Conservation (phyloP, 30 jellyfish, hydroid and myxozoan species). For the Aurelia aurita region DNA sequence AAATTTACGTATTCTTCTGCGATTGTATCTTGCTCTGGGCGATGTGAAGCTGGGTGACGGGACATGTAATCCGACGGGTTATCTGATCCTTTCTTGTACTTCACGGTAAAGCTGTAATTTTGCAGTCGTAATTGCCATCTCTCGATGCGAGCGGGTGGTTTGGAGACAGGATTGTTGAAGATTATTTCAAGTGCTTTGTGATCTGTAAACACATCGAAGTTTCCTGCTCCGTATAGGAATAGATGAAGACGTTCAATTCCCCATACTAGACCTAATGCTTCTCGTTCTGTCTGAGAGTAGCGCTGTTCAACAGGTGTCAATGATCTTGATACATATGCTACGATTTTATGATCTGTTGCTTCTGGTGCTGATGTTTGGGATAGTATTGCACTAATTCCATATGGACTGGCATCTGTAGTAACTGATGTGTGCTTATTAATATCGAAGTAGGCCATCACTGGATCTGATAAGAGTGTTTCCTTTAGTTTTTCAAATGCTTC, state of each 20-base stretch:
- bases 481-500: constrained; percentile 40
- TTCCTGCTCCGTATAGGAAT: neutral
- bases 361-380: constrained; percentile 56
- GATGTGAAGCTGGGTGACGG: constrained; percentile 14
- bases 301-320: constrained; percentile 41
- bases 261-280: constrained; percentile 14
- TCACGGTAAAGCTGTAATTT: constrained; percentile 42
- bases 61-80: constrained; percentile 47
- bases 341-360: constrained; percentile 37
- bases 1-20: constrained; percentile 51
- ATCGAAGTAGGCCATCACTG: constrained; percentile 55
- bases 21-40: constrained; percentile 12
- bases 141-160: constrained; percentile 62
- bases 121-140: constrained; percentile 13
- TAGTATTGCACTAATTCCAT: constrained; percentile 39
- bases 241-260: constrained; percentile 3
- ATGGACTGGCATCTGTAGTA: constrained; percentile 34
- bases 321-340: constrained; percentile 47
- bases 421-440: constrained; percentile 20
- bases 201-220: neutral
- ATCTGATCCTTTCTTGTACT: constrained; percentile 10
- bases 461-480: constrained; percentile 11
- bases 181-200: constrained; percentile 26
- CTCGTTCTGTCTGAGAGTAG: constrained; percentile 8
- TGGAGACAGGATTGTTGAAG: constrained; percentile 24